Conservation (phyloP, 2,113 vertebrate genomes). For the Zonotrichia leucophrys region DNA sequence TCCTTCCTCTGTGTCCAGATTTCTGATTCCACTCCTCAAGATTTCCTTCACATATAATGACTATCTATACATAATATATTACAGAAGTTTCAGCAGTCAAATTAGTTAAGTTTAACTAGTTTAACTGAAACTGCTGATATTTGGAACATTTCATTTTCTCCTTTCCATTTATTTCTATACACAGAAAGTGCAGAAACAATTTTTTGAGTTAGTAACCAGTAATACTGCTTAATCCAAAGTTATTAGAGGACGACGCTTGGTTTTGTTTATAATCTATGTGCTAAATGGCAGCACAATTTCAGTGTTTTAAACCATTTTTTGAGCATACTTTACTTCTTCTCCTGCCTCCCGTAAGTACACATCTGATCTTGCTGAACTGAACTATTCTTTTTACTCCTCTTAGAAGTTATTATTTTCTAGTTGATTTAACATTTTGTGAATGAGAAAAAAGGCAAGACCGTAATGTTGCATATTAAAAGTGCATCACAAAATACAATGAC, state of each 20-base stretch:
- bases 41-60: background rate
- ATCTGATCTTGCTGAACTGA: background rate
- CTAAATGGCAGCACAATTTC: background rate
- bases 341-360: rapidly evolving
- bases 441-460: background rate
- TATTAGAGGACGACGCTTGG: background rate
- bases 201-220: background rate
- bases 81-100: background rate
- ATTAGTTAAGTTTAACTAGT: background rate
- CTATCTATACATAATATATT: background rate
- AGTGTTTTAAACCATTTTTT: background rate
- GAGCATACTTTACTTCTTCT: rapidly evolving
- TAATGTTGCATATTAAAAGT: background rate
- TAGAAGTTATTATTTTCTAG: background rate
- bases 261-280: background rate
- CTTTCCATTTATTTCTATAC: background rate
- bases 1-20: background rate
- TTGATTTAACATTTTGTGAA: background rate
- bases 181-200: background rate
- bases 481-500: background rate
- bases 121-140: background rate
- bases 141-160: background rate
- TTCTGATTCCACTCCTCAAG: background rate
- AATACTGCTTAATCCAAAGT: background rate
- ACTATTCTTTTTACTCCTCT: background rate